Base-by-base conservation (phyloP, 2,888 invertebrate species). In the Cetonia aurata region DNA sequence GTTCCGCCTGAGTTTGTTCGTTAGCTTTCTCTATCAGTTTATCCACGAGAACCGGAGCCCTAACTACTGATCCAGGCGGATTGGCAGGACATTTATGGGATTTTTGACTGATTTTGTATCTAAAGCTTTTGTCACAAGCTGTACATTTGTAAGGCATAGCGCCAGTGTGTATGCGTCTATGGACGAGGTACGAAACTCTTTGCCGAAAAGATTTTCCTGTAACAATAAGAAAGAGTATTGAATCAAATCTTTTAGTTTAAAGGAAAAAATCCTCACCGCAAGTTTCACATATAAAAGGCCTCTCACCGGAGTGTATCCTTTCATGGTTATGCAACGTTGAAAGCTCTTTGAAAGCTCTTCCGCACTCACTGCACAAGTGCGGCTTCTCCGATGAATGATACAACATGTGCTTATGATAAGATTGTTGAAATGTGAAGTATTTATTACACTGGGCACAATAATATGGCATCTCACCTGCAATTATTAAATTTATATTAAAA, bases 371-470 rank as follows among this genome's bases (percentile, higher is more conserved):
- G 79, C 95, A 95, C 1, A 88, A 87, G 72, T 88, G 87, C 0
- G 95, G 95, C 79, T 95, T 95, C 77, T 95, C 94, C 78, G 94
- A 93, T 72, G 92, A 93, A 81, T 95, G 95, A 81, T 95, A 95
- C 62, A 95, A 86, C 80, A 94, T 89, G 84, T 95, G 95, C 81
- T 95, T 95, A 83, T 95, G 95, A 83, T 93, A 95, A 0, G 95
- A 95, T 79, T 95, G 95, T 85, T 95, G 95, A 85, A 95, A 95
- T 60, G 95, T 95, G 83, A 95, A 95, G 10, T 92, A 93, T 82
- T 94, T 93, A 75, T 92, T 92, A 81, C 95, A 95, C 76, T 92
- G 90, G 57, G 88, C 87, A 80, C 95, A 95, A 19, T 91, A 91
- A 80, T 95, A 95, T 0, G 95, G 95, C 88, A 94, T 95, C 87